Evolutionary conservation across 2,888 invertebrate species (phyloP).

Genomic region (Disparrhopalites patrizii): DNA sequence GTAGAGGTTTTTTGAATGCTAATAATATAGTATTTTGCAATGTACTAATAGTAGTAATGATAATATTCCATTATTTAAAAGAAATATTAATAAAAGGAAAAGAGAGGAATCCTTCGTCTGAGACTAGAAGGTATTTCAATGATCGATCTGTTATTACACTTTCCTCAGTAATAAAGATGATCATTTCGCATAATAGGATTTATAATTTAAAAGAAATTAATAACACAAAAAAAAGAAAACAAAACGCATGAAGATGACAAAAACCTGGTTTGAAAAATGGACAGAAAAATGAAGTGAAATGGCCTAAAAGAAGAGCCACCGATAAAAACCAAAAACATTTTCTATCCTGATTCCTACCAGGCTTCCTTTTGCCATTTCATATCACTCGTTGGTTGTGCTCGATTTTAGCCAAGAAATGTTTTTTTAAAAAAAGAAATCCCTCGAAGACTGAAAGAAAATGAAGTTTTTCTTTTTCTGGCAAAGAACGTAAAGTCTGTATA

Average conservation of each 20-base stretch:
- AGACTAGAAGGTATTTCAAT: slow-evolving; percentile 26
- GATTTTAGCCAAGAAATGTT: slow-evolving; percentile 10
- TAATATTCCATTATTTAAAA: background rate
- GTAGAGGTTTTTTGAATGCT: background rate
- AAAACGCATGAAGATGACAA: slow-evolving; percentile 1
- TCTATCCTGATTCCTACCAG: background rate
- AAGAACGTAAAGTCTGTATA: slow-evolving; percentile 5
- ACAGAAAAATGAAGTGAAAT: too few species aligned
- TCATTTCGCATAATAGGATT: too few species aligned
- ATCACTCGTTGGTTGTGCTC: slow-evolving; percentile 25
- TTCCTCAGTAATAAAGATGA: too few species aligned
- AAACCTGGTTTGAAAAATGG: background rate
- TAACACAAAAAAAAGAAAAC: too few species aligned
- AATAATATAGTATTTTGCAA: background rate
- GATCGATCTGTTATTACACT: too few species aligned
- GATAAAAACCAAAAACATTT: too few species aligned
- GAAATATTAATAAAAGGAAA: background rate
- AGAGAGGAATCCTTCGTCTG: slow-evolving; percentile 6
- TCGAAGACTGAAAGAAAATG: slow-evolving; percentile 25
- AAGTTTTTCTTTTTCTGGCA: slow-evolving; percentile 15
- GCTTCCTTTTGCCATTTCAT: background rate
- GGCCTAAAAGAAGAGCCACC: too few species aligned
- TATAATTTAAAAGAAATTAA: too few species aligned
- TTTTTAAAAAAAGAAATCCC: background rate
- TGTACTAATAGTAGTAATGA: background rate